Percentiles rank a stretch among this genome's conserved stretches.
Evolutionary conservation across 64 coral and sea anemone genomes (phyloP).

Genomic region (Trachythela sp.): DNA sequence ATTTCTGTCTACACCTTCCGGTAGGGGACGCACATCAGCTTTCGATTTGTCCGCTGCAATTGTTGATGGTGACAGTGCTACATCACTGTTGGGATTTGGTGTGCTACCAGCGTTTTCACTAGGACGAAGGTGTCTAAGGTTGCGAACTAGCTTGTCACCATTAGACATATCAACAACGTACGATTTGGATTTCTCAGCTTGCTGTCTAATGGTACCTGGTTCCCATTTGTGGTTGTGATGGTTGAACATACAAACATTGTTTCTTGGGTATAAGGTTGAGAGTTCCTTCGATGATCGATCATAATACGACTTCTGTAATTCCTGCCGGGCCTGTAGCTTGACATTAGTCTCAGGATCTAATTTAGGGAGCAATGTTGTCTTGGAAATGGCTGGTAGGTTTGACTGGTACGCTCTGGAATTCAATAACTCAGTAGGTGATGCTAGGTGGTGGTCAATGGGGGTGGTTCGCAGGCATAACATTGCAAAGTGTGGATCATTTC

Average conservation of each 20-base stretch:
- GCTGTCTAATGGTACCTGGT: slow-evolving; percentile 29
- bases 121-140: slow-evolving; percentile 10
- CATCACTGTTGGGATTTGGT: no score
- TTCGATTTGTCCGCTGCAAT: no score
- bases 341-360: slow-evolving; percentile 38
- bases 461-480: slow-evolving; percentile 62
- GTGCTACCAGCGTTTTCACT: no score
- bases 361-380: neutral
- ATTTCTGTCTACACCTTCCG: no score
- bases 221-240: slow-evolving; percentile 46
- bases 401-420: slow-evolving; percentile 45
- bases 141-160: neutral
- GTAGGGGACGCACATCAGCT: no score
- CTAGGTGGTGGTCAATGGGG: slow-evolving; percentile 36
- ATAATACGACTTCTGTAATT: slow-evolving; percentile 50
- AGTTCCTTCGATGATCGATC: slow-evolving; percentile 48
- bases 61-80: no score
- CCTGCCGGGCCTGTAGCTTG: slow-evolving; percentile 44
- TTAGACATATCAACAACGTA: slow-evolving; percentile 28
- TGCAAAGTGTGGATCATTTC: slow-evolving; percentile 52
- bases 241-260: slow-evolving; percentile 30
- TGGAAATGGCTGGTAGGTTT: slow-evolving; percentile 47
- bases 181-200: neutral
- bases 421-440: slow-evolving; percentile 53
- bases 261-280: slow-evolving; percentile 29